Conservation (phyloP, 2,113 vertebrate species). For the Syngnathoides biaculeatus region DNA sequence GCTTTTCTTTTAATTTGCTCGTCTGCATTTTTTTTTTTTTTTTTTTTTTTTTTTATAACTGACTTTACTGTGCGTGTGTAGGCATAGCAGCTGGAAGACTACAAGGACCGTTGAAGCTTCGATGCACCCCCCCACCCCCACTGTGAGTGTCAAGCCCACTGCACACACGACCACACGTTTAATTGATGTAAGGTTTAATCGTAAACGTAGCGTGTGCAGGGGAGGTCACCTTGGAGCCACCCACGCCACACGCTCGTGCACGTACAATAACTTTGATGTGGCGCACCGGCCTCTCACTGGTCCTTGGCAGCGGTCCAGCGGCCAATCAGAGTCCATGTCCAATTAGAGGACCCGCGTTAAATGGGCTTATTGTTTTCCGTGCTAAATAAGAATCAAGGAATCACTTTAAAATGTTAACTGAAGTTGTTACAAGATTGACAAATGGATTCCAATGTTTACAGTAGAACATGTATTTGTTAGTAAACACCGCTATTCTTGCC, state of each 20-base stretch:
- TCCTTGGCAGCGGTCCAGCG: conserved; percentile 60
- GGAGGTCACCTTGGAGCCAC: conserved; percentile 26
- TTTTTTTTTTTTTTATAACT: no score
- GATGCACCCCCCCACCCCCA: conserved; percentile 28
- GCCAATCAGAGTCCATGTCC: conserved; percentile 50
- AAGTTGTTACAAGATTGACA: no score
- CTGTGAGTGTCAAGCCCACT: conserved; percentile 43
- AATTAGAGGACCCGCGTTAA: background rate
- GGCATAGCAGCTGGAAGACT: conserved; percentile 23
- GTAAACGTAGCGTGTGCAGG: conserved; percentile 36
- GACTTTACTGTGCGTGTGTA: conserved; percentile 15
- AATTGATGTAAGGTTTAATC: conserved; percentile 40
- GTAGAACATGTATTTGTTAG: no score
- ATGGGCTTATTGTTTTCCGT: background rate
- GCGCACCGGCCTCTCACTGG: conserved; percentile 56
- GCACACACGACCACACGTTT: conserved; percentile 34
- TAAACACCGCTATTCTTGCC: no score
- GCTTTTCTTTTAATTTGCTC: conserved; percentile 13
- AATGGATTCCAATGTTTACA: no score
- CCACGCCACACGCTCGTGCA: conserved; percentile 16
- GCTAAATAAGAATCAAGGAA: no score
- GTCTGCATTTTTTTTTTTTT: conserved; percentile 10
- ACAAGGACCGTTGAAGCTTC: conserved; percentile 35
- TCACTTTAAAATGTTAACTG: no score
- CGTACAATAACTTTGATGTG: conserved; percentile 32